Base-by-base conservation (phyloP, 2,113 vertebrate genomes). In the Gymnarchus niloticus region DNA sequence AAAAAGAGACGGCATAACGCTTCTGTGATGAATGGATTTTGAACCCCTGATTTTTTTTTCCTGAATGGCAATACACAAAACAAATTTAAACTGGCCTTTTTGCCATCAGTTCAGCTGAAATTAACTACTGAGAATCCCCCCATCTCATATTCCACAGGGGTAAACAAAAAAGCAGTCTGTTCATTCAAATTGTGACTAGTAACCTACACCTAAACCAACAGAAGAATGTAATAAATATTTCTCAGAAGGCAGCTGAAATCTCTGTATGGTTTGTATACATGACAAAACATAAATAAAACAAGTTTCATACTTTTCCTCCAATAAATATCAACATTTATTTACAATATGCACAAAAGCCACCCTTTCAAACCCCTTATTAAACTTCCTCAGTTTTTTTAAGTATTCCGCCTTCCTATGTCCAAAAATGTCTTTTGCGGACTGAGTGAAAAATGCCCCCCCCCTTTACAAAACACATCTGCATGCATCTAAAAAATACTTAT, bases 311-410 rank as follows among this genome's bases (percentile, higher is more conserved):
- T 91, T 92, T 92, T 93, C 93, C 95, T 95, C 95, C 92, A 97
- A 97, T 97, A 97, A 97, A 97, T 97, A 97, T 93, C 90, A 90
- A 95, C 93, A 94, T 94, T 90, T 96, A 96, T 97, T 95, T 97
- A 96, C 96, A 97, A 92, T 95, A 96, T 97, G 92, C 94, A 96
- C 95, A 96, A 87, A 87, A 91, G 87, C 91, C 88, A 88, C 88
- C 87, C 88, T 41, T 44, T n/a, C 81, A 87, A 86, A 90, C 86
- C 88, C 88, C 81, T 85, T 81, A 86, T 86, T 87, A 88, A 88
- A 85, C 87, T 5, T 86, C 28, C 86, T 89, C 41, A 80, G 54
- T 80, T 77, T 41, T 33, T 87, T 85, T 21, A 83, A 88, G 84
- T 88, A 69, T 86, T 46, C 52, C 7, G 86, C 85, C 86, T 83